Percentiles rank a stretch among this genome's conserved stretches.
Conservation (phyloP, 2,888 invertebrate genomes). For the Caradrina clavipalpis region DNA sequence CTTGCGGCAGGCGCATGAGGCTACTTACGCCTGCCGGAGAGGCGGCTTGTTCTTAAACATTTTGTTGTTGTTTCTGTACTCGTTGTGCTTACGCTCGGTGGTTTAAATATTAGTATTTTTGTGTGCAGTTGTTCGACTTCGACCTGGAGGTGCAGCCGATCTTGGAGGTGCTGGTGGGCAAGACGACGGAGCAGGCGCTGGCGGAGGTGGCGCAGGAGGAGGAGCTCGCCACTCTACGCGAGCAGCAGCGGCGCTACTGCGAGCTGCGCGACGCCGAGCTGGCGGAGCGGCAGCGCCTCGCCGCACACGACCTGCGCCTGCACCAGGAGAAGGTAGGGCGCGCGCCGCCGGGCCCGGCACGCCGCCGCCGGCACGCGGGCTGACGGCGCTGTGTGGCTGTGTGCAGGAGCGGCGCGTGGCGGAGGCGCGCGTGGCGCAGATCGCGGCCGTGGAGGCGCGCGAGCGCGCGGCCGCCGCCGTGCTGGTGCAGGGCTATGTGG, state of each 20-base stretch:
- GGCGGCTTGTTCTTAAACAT: background rate
- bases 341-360: no score
- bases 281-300: constrained; percentile 95
- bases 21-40: no score
- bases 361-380: no score
- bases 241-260: constrained; percentile 93
- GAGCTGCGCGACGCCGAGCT: constrained; percentile 95
- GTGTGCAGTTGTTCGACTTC: constrained; percentile 95
- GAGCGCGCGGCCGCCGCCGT: constrained; percentile 95
- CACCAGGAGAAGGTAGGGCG: constrained; percentile 91
- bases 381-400: background rate
- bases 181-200: constrained; percentile 97
- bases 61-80: background rate
- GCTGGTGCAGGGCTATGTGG: constrained; percentile 96
- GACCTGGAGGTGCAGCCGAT: constrained; percentile 97
- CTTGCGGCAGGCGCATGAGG: no score
- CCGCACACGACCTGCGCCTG: constrained; percentile 94
- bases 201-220: constrained; percentile 98
- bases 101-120: background rate
- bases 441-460: constrained; percentile 94
- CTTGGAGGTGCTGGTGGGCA: constrained; percentile 96
- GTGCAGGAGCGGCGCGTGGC: constrained; percentile 92
- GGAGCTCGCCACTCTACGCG: constrained; percentile 95
- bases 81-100: no score
- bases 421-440: constrained; percentile 92